Evolutionary conservation across 2,797 vertebrate species (phyloP).

Genomic region (Taenioides sp.): DNA sequence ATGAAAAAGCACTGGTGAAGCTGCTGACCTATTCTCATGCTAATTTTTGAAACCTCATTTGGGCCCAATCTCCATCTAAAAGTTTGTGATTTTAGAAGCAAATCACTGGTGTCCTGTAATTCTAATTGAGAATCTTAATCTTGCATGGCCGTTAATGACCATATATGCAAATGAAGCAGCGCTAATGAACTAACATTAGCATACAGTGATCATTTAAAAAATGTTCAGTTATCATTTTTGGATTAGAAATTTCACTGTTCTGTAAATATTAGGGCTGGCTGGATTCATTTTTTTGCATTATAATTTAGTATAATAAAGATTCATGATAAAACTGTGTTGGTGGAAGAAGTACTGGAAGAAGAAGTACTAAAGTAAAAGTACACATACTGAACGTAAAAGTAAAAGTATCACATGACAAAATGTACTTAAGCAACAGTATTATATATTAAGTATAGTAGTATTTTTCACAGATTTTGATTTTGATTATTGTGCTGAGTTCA

Average conservation of each 20-base stretch:
- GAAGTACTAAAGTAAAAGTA: too few species aligned
- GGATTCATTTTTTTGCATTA: background rate
- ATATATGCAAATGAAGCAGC: constrained; percentile 21
- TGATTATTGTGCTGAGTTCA: too few species aligned
- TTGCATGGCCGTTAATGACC: constrained; percentile 29
- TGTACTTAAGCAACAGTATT: too few species aligned
- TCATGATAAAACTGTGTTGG: too few species aligned
- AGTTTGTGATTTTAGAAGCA: constrained; percentile 19
- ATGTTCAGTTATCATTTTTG: constrained; percentile 19
- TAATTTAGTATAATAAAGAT: background rate
- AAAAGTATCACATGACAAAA: too few species aligned
- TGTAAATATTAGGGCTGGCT: background rate
- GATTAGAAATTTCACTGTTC: background rate
- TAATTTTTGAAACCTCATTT: constrained; percentile 8
- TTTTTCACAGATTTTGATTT: too few species aligned
- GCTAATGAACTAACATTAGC: constrained; percentile 32
- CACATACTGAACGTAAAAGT: too few species aligned
- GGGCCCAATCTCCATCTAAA: constrained; percentile 3
- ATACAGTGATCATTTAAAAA: constrained; percentile 36
- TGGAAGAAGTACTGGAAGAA: too few species aligned
- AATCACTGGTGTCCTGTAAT: constrained; percentile 21
- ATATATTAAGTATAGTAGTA: too few species aligned
- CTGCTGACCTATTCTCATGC: constrained; percentile 17
- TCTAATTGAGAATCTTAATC: constrained; percentile 34
- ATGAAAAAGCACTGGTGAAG: constrained; percentile 10